Evolutionary conservation across 2,797 vertebrate genomes (phyloP).

Genomic region (Coranthus polyacanthus): DNA sequence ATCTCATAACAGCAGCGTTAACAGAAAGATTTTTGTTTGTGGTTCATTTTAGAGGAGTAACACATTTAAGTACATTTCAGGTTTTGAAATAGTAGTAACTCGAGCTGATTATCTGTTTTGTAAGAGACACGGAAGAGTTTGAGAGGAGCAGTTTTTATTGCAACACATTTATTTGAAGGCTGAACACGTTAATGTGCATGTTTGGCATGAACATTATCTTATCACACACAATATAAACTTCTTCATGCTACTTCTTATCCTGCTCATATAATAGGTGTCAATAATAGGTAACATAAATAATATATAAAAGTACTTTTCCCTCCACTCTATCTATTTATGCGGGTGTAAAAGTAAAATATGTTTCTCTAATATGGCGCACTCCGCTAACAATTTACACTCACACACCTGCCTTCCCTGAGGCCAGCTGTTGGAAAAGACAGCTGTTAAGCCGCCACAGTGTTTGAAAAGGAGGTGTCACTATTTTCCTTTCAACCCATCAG

Average conservation of each 20-base stretch:
- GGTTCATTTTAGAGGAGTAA: conserved; percentile 25
- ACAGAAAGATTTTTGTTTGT: not conserved
- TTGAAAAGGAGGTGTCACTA: conserved; percentile 20
- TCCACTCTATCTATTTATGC: conserved; percentile 2
- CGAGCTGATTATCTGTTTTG: conserved; percentile 1
- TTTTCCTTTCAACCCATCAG: conserved; percentile 25
- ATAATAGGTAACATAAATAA: no score
- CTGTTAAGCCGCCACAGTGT: conserved; percentile 20
- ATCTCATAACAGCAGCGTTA: not conserved
- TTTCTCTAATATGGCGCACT: conserved; percentile 9
- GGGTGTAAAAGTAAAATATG: not conserved
- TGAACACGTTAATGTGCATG: no score
- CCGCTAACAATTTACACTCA: conserved; percentile 4
- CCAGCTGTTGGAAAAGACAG: conserved; percentile 32
- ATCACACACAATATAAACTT: not conserved
- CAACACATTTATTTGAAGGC: no score
- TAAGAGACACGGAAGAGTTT: conserved; percentile 1
- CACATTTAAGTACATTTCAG: not conserved
- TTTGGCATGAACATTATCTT: not conserved
- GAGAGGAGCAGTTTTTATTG: not conserved
- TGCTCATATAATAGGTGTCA: no score
- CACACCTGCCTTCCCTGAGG: conserved; percentile 62
- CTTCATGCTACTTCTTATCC: no score
- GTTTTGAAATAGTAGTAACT: not conserved
- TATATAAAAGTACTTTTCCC: not conserved